Evolutionary conservation across 2,797 vertebrate species (phyloP).

Genomic region (Callimico goeldii): DNA sequence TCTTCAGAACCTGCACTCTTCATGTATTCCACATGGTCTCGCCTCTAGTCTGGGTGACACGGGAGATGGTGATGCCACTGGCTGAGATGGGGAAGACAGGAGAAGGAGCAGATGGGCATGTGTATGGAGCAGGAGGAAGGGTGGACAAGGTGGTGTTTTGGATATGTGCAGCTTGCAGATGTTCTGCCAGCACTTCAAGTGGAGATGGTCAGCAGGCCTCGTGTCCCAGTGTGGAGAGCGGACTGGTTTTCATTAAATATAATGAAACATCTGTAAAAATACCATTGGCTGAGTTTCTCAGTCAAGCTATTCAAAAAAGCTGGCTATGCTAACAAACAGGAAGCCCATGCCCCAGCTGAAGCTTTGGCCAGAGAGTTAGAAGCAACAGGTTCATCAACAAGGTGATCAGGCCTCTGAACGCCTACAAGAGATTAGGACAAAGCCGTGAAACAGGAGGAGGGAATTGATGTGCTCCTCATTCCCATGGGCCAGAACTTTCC

Average conservation of each 20-base stretch:
- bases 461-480: not conserved
- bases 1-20: not conserved
- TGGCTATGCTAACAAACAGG: conserved; percentile 51
- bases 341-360: not conserved
- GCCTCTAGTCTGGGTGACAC: not conserved
- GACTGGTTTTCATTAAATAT: conserved; percentile 61
- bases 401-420: not conserved
- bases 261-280: conserved; percentile 66
- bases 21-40: not conserved
- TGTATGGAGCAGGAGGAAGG: no score
- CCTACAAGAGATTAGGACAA: not conserved
- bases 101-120: not conserved
- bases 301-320: conserved; percentile 36
- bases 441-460: not conserved
- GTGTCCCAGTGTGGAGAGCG: not conserved
- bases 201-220: not conserved
- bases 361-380: not conserved
- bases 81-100: not conserved
- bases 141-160: not conserved
- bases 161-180: not conserved
- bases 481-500: not conserved
- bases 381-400: not conserved
- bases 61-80: not conserved
- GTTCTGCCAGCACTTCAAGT: not conserved
- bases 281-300: conserved; percentile 50